phyloP scores from a whole-genome alignment of 2,113 vertebrate species.

The Athene noctua region DNA sequence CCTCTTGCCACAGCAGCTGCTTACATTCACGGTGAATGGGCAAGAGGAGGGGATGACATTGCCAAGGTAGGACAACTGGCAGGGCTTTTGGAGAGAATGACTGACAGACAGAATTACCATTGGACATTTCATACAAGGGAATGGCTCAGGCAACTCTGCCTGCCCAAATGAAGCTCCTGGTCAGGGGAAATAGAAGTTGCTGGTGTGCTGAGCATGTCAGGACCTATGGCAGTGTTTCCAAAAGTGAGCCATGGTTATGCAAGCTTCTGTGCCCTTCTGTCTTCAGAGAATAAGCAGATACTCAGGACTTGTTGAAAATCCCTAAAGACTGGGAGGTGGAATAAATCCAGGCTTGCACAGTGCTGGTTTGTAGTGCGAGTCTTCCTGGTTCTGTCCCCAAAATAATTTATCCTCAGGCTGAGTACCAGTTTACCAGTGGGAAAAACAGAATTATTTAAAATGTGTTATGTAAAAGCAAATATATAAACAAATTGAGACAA shows the following conservation, averaged over 20 bases:
- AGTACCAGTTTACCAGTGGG: not conserved
- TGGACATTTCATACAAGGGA: not conserved
- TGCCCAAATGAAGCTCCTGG: not conserved
- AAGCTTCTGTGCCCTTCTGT: not conserved
- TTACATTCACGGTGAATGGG: not conserved
- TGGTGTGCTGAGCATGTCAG: not conserved
- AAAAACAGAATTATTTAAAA: not conserved
- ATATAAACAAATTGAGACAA: not conserved
- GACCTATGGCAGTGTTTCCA: not conserved
- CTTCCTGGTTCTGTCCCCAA: not conserved
- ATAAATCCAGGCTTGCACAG: not conserved
- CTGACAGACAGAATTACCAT: not conserved
- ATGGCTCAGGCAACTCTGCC: not conserved
- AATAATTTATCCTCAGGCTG: not conserved
- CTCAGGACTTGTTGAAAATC: not conserved
- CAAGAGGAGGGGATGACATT: accelerated
- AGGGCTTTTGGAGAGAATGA: not conserved
- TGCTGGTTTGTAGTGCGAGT: not conserved
- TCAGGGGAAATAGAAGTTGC: not conserved
- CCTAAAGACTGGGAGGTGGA: not conserved
- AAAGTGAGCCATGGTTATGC: not conserved
- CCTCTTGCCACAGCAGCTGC: not conserved
- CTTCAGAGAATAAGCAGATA: not conserved
- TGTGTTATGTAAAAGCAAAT: not conserved
- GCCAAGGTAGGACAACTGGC: not conserved